A percentile compares a stretch with the other conserved stretches of the same genome.
These are phyloP conservation scores for Tupaia chinensis DNA, from an alignment of 2,113 vertebrate species.

Conservation along the genomic window DNA sequence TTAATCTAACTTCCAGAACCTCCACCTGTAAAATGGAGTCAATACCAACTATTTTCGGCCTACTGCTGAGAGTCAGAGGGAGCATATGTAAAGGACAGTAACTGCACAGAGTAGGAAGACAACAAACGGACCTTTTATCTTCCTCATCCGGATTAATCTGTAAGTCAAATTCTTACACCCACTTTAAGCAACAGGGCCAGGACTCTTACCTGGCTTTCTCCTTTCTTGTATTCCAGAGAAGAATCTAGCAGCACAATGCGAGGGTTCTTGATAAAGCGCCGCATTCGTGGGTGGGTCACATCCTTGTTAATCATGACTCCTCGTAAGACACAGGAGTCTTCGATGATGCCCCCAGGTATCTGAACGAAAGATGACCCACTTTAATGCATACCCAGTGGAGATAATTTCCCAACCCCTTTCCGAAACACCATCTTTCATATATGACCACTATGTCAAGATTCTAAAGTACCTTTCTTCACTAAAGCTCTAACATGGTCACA, in stretches of 20 bases:
- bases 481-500: background rate
- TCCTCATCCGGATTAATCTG: background rate
- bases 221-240: conserved; percentile 98
- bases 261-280: conserved; percentile 93
- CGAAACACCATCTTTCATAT: background rate
- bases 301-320: conserved; percentile 99
- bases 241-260: conserved; percentile 96
- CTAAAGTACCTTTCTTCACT: background rate
- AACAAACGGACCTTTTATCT: background rate
- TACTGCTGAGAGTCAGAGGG: background rate
- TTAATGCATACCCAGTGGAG: background rate
- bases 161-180: background rate
- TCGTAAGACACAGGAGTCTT: conserved; percentile 94
- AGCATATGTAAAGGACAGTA: background rate
- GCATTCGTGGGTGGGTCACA: conserved; percentile 96
- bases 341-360: conserved; percentile 96
- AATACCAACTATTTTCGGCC: background rate
- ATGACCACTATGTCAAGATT: background rate
- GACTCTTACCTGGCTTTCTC: conserved; percentile 95
- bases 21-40: background rate
- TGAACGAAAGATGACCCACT: conserved; percentile 73
- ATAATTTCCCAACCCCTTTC: background rate
- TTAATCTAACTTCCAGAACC: background rate
- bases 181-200: background rate
- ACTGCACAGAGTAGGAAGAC: background rate